phyloP scores from a whole-genome alignment of 1,140 invertebrate species.

The Apocrypta bakeri region DNA sequence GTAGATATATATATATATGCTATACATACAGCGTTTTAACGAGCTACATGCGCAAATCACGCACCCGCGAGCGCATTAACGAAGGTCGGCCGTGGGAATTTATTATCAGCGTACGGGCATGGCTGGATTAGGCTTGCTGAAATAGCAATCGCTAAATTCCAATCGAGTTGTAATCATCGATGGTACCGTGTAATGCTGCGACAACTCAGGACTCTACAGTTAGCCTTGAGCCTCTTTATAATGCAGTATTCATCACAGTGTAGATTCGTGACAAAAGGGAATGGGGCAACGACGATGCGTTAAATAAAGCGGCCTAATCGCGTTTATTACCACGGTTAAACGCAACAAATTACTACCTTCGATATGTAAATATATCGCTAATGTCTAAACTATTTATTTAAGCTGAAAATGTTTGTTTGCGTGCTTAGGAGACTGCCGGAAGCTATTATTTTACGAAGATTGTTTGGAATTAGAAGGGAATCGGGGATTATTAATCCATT shows the following conservation, averaged over 20 bases:
- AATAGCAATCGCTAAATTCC: constrained; percentile 38
- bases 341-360: constrained; percentile 6
- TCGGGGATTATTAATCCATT: too few species aligned
- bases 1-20: neutral
- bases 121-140: neutral
- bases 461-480: too few species aligned
- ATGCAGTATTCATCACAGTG: neutral
- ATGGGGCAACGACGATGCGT: neutral
- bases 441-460: too few species aligned
- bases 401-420: too few species aligned
- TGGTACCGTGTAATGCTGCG: neutral
- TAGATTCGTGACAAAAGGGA: neutral
- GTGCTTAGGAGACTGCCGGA: too few species aligned
- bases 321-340: constrained; percentile 33
- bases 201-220: too few species aligned
- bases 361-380: neutral
- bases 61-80: constrained; percentile 27
- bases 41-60: neutral
- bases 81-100: constrained; percentile 29
- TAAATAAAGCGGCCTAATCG: constrained; percentile 40
- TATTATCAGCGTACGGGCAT: constrained; percentile 10
- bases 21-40: neutral
- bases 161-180: constrained; percentile 26
- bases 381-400: neutral
- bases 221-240: neutral